phyloP scores from a whole-genome alignment of 2,797 vertebrate species.

The Typhlichthys eigenmanni region DNA sequence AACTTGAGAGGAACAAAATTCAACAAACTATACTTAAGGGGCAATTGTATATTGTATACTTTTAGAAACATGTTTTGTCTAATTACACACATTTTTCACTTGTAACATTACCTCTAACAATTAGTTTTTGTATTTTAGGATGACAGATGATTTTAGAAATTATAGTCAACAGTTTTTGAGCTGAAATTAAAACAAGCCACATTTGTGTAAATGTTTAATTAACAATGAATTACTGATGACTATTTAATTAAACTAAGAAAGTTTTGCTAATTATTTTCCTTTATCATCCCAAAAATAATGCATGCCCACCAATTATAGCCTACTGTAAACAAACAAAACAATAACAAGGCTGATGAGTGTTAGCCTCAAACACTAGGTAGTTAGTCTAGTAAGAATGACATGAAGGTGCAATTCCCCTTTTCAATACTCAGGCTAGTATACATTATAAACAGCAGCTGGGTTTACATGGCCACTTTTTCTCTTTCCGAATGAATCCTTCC shows the following conservation, averaged over 20 bases:
- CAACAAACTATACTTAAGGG: conserved; percentile 54
- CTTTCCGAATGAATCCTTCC: no score
- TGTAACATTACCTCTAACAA: conserved; percentile 46
- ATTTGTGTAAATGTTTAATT: conserved; percentile 68
- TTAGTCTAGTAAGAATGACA: conserved; percentile 28
- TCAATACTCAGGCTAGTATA: neutral
- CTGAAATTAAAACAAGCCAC: conserved; percentile 66
- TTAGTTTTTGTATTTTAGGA: conserved; percentile 65
- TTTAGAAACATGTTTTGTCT: conserved; percentile 44
- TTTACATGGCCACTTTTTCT: no score
- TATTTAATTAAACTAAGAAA: conserved; percentile 55
- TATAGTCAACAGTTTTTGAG: conserved; percentile 51
- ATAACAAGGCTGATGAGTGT: conserved; percentile 35
- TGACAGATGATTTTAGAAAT: conserved; percentile 50
- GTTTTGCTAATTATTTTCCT: conserved; percentile 52
- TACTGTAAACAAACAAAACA: conserved; percentile 15
- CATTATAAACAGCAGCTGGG: no score
- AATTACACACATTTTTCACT: conserved; percentile 61
- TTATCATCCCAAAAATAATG: conserved; percentile 14
- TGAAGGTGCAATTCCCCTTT: conserved; percentile 7
- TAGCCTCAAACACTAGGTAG: conserved; percentile 34
- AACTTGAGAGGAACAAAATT: conserved; percentile 67
- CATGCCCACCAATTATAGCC: neutral
- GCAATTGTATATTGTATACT: conserved; percentile 35
- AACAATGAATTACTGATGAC: conserved; percentile 58